phyloP scores from a whole-genome alignment of 23 tunicate species.

The Ciona savignyi region DNA sequence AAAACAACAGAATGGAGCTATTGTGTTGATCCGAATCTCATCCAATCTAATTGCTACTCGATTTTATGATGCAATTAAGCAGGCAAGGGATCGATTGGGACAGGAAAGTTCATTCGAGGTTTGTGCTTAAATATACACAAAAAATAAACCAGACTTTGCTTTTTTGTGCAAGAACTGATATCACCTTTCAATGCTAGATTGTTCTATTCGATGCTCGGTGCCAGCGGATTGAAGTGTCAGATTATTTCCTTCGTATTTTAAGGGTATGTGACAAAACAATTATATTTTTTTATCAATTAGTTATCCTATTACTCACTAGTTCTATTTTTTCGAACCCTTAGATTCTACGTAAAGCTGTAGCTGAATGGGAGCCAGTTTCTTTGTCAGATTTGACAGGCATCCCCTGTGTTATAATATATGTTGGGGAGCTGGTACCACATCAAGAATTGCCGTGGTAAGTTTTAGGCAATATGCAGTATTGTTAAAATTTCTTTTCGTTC shows the following conservation, averaged over 20 bases:
- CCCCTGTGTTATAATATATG: constrained; percentile 56
- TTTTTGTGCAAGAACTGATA: background rate
- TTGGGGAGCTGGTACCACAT: constrained; percentile 20
- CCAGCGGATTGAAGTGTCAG: constrained; percentile 3
- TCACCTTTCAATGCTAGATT: constrained; percentile 11
- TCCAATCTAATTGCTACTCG: constrained; percentile 37
- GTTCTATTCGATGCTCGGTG: constrained; percentile 11
- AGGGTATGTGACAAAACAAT: constrained; percentile 27
- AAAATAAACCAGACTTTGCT: background rate
- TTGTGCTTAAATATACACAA: too few relatives aligned
- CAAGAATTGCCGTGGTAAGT: constrained; percentile 49
- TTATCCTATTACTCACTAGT: too few relatives aligned
- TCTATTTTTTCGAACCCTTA: too few relatives aligned
- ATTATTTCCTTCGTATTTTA: constrained; percentile 20
- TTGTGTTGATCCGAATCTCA: constrained; percentile 42
- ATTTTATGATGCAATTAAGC: constrained; percentile 26
- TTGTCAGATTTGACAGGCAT: constrained; percentile 44
- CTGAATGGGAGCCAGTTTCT: constrained; percentile 53
- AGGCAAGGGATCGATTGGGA: constrained; percentile 31
- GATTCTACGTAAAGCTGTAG: too few relatives aligned
- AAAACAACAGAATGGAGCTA: constrained; percentile 1
- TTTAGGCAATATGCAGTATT: background rate
- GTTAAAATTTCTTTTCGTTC: background rate
- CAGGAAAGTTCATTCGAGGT: constrained; percentile 57
- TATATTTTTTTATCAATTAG: too few relatives aligned